Percentiles rank a stretch among this genome's conserved stretches.
Evolutionary conservation across 1,140 invertebrate genomes (phyloP).

Genomic region (Cyrtorhinus lividipennis): DNA sequence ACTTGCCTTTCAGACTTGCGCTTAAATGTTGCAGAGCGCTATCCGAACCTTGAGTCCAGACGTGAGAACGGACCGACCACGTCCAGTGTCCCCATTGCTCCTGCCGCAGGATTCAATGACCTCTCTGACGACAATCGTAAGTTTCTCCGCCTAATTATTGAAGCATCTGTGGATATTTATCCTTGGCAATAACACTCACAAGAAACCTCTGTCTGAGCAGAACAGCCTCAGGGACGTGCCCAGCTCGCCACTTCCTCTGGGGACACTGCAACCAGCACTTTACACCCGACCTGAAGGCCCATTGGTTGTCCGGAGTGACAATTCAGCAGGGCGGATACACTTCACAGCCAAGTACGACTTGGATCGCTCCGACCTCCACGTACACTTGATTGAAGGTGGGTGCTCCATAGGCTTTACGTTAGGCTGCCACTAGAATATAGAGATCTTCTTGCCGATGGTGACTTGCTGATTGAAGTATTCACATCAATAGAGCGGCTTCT

Average conservation of each 20-base stretch:
- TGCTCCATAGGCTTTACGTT: too few species aligned
- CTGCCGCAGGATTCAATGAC: not conserved
- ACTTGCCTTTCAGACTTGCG: too few species aligned
- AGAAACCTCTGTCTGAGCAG: not conserved
- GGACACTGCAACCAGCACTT: constrained; percentile 72
- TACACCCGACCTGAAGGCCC: constrained; percentile 61
- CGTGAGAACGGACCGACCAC: not conserved
- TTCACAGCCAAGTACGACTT: constrained; percentile 79
- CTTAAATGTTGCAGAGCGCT: not conserved
- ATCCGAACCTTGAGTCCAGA: not conserved
- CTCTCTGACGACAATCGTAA: not conserved
- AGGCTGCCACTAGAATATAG: too few species aligned
- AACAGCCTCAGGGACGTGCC: constrained; percentile 18
- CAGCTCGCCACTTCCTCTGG: constrained; percentile 53
- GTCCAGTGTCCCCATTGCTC: not conserved
- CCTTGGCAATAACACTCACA: too few species aligned
- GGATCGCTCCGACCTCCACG: constrained; percentile 69
- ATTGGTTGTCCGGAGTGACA: constrained; percentile 46
- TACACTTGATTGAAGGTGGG: constrained; percentile 74
- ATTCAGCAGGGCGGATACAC: constrained; percentile 56
- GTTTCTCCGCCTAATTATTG: too few species aligned
- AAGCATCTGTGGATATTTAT: too few species aligned
- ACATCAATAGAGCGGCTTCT: too few species aligned
- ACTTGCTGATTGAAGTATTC: too few species aligned
- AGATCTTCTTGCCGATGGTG: too few species aligned